Base-by-base conservation (phyloP, 2,797 vertebrate genomes). In the Pseudochromis fuscus region DNA sequence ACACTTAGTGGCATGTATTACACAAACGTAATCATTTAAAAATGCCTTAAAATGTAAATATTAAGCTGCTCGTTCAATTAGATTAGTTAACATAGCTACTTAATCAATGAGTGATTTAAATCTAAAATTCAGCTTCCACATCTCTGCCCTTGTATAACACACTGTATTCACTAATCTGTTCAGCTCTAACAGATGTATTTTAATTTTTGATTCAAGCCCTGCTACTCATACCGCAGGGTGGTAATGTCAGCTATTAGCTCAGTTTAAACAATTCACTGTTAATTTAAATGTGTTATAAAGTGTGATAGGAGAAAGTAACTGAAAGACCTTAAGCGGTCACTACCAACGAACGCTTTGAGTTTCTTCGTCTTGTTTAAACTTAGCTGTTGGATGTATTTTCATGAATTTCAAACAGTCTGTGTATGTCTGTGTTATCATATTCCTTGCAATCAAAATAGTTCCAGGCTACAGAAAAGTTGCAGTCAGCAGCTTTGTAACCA, bases 391-490 rank as follows among this genome's bases (percentile, higher is more conserved):
- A 35, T 49, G 37, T 45, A n/a, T 48, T 40, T 42, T 55, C 10
- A 58, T 45, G n/a, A 49, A 46, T 49, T 63, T 55, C 19, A 16
- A 13, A 35, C 1, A 35, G 1, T 35, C 7, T 33, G 31, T 35
- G 33, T 35, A 12, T 35, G 33, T 35, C 1, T 35, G 33, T 35
- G 18, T 59, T 61, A 33, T 15, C 55, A 5, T 0, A n/a, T 48
- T 35, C 38, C 35, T 38, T 55, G 23, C 10, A 2, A 16, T 30
- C 5, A 16, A 46, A 49, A 59, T 35, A 64, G 27, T 55, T 45
- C 6, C 38, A n/a, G 45, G 31, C 38, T 33, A 30, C n/a, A 76
- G 38, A 49, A 45, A 30, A 30, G 48, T 37, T 12, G 10, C 42
- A 30, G 19, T n/a, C 1, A 49, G 19, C 24, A 25, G 46, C 51